Evolutionary conservation across 2,888 invertebrate genomes (phyloP).

Genomic region (Apeira syringaria): DNA sequence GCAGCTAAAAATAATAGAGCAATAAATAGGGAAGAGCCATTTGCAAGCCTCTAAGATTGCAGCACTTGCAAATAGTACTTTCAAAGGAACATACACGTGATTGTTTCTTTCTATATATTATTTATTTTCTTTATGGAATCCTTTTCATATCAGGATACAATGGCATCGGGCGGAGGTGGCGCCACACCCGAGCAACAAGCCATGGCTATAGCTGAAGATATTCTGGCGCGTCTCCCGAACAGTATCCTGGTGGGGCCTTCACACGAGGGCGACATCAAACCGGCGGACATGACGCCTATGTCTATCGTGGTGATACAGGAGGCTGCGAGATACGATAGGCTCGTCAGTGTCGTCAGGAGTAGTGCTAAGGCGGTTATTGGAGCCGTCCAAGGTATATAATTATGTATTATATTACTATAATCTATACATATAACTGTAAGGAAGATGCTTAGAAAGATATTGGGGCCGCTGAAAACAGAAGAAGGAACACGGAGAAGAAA

Average conservation of each 20-base stretch:
- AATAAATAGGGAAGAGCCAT: too few species aligned
- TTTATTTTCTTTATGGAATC: too few species aligned
- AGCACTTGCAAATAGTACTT: too few species aligned
- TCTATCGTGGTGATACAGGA: constrained; percentile 96
- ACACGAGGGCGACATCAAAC: constrained; percentile 89
- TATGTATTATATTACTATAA: too few species aligned
- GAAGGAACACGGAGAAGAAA: too few species aligned
- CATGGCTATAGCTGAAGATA: constrained; percentile 90
- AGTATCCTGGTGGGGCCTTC: constrained; percentile 86
- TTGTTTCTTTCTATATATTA: too few species aligned
- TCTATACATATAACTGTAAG: too few species aligned
- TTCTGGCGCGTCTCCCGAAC: constrained; percentile 89
- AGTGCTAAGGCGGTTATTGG: constrained; percentile 92
- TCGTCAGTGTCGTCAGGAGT: constrained; percentile 88
- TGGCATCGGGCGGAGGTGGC: constrained; percentile 82
- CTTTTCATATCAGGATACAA: constrained; percentile 80
- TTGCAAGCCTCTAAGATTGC: too few species aligned
- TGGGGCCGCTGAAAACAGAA: too few species aligned
- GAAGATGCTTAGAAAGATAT: too few species aligned
- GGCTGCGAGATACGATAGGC: constrained; percentile 90
- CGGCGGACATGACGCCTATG: constrained; percentile 92
- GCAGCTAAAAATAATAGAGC: too few species aligned
- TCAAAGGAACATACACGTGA: too few species aligned
- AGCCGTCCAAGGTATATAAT: constrained; percentile 95
- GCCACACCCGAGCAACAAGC: constrained; percentile 92